Evolutionary conservation across 2,797 vertebrate genomes (phyloP).

Genomic region (Sebastes wilsoni): DNA sequence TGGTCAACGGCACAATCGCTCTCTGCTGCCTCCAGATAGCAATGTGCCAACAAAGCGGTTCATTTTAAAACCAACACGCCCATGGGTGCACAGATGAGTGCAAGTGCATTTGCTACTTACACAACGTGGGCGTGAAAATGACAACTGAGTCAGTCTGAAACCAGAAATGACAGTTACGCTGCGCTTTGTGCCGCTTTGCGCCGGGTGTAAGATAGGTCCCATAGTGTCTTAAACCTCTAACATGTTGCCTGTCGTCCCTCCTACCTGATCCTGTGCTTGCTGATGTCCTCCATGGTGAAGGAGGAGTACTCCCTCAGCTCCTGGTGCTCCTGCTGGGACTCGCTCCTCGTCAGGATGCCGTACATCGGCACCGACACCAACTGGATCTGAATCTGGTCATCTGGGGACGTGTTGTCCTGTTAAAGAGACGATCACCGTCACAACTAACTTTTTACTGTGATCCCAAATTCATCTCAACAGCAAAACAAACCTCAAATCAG

Average conservation of each 20-base stretch:
- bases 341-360: conserved; percentile 84
- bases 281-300: conserved; percentile 96
- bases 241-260: background rate
- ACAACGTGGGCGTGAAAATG: too few relatives aligned
- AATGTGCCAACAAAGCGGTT: accelerated
- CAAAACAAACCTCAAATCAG: background rate
- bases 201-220: accelerated
- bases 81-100: too few relatives aligned
- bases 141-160: too few relatives aligned
- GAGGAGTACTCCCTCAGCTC: conserved; percentile 89
- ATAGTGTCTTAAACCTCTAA: background rate
- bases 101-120: too few relatives aligned
- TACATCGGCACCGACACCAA: conserved; percentile 91
- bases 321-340: conserved; percentile 69
- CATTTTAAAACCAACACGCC: too few relatives aligned
- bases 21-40: too few relatives aligned
- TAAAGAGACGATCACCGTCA: background rate
- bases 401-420: conserved; percentile 87
- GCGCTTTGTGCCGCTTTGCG: too few relatives aligned
- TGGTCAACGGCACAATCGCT: too few relatives aligned
- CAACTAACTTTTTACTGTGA: background rate
- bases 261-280: conserved; percentile 89
- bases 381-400: conserved; percentile 89
- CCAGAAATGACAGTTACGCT: too few relatives aligned
- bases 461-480: background rate